Conservation (phyloP, 2,797 vertebrate species). For the Anomalospiza imberbis region DNA sequence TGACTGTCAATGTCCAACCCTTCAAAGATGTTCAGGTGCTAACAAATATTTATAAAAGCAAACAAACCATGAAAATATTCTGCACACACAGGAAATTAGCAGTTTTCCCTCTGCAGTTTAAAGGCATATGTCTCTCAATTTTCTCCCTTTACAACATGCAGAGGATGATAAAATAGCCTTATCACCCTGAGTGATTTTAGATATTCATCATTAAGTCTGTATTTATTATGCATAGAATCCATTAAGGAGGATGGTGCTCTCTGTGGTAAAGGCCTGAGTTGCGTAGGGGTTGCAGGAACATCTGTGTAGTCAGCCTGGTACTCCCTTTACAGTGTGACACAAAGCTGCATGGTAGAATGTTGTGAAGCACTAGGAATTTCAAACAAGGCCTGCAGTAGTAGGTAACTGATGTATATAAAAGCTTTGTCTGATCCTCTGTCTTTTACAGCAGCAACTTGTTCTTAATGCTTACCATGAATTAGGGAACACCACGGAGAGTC, state of each 20-base stretch:
- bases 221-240: background rate
- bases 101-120: background rate
- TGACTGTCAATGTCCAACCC: background rate
- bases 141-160: background rate
- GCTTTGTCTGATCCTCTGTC: background rate
- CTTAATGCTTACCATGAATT: background rate
- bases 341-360: background rate
- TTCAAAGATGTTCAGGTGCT: background rate
- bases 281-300: background rate
- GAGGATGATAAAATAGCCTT: conserved; percentile 22
- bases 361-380: background rate
- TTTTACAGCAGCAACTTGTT: background rate
- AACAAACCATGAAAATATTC: background rate
- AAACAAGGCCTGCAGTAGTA: background rate
- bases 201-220: conserved; percentile 5
- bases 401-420: background rate
- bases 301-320: background rate
- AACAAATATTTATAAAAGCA: background rate
- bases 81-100: background rate
- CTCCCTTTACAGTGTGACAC: background rate
- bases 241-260: background rate
- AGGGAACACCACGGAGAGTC: background rate
- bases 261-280: background rate
- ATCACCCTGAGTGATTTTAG: background rate
- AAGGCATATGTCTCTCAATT: background rate